Base-by-base conservation (phyloP, 2,113 vertebrate genomes). In the Callithrix jacchus region DNA sequence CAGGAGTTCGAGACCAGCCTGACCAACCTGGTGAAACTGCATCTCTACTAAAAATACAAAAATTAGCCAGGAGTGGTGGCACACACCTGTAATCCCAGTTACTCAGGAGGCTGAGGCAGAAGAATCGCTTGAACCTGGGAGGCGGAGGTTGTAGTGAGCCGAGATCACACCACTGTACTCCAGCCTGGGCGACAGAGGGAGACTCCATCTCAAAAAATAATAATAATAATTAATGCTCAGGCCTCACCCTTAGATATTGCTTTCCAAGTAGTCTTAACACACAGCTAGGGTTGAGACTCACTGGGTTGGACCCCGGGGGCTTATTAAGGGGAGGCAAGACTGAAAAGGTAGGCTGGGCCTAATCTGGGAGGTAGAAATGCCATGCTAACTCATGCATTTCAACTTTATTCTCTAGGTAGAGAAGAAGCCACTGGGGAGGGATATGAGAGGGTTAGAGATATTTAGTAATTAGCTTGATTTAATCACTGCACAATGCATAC, bases 381-480 rank as follows among this genome's bases (percentile, higher is more conserved):
- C 30, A 83, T 12, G 35, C 35, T 82, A 91, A 87, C 52, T 80
- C n/a, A 74, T 27, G 10, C 1, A 9, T 87, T 91, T 93, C 58
- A 83, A 13, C n/a, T 95, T 86, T 80, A 73, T 73, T 85, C n/a
- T 94, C 16, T n/a, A 58, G n/a, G 32, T 49, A 74, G 87, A 87
- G 14, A 77, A 71, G 56, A 42, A 77, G 42, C 37, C 45, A 58
- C 3, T 56, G 32, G 52, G 56, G 66, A 88, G 70, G 37, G 54
- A 64, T 93, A 91, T 58, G 42, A 87, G 25, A 91, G 27, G 45
- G 32, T 82, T 42, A n/a, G 37, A 79, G 42, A 27, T 45, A 77
- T 81, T 52, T 66, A 87, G 20, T 81, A 81, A 40, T 54, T 68
- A 68, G 66, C 56, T 64, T 61, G 23, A 74, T 32, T 92, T 83